These are phyloP conservation scores for Ophiodon elongatus DNA, from an alignment of 2,113 vertebrate species.

Conservation along the genomic window DNA sequence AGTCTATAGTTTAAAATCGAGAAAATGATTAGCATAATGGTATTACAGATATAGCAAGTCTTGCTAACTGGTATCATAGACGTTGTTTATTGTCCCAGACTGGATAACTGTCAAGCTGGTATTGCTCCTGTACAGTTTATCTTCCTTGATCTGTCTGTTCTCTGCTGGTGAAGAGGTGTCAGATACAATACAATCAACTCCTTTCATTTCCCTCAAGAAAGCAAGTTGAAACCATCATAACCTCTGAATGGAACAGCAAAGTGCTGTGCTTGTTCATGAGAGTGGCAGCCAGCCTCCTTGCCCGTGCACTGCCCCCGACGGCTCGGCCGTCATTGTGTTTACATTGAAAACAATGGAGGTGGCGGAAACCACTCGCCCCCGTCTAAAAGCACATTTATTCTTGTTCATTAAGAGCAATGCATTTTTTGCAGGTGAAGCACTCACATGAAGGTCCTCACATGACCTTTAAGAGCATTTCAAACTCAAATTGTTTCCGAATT, in stretches of 20 bases:
- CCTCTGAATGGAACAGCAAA: neutral
- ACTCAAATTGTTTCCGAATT: neutral
- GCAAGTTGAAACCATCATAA: neutral
- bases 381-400: neutral
- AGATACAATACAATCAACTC: neutral
- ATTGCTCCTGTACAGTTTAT: neutral
- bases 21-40: neutral
- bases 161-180: neutral
- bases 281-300: neutral
- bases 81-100: neutral
- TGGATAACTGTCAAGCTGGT: neutral
- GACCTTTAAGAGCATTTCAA: neutral
- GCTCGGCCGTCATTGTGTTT: neutral
- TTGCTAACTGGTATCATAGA: neutral
- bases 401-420: neutral
- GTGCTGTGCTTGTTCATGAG: neutral
- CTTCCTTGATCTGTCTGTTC: neutral
- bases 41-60: neutral
- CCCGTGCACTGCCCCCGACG: neutral
- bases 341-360: neutral
- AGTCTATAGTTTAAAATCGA: neutral
- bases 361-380: neutral
- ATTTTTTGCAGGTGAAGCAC: neutral
- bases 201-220: neutral
- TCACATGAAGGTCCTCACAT: neutral